These are phyloP conservation scores for Caloenas nicobarica DNA, from an alignment of 2,113 vertebrate genomes.

Conservation along the genomic window DNA sequence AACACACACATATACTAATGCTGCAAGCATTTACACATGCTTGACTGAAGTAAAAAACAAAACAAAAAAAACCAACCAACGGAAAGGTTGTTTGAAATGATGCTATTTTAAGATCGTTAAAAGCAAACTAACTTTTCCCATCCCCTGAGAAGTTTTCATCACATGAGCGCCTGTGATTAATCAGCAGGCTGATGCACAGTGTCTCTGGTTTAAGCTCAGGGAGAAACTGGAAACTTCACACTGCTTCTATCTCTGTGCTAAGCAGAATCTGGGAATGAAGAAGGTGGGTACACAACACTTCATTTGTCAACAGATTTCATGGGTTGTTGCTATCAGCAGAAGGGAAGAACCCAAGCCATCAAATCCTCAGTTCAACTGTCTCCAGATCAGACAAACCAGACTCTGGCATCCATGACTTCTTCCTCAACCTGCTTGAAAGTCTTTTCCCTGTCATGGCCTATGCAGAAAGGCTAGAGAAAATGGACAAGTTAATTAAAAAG, in stretches of 20 bases:
- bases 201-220: background rate
- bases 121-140: slow-evolving; percentile 23
- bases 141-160: slow-evolving; percentile 10
- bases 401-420: background rate
- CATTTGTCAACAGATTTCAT: background rate
- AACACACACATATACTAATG: background rate
- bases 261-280: background rate
- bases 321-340: background rate
- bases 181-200: background rate
- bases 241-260: background rate
- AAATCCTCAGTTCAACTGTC: background rate
- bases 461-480: background rate
- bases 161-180: slow-evolving; percentile 20
- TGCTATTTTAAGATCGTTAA: slow-evolving; percentile 37
- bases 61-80: background rate
- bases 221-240: background rate
- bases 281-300: background rate
- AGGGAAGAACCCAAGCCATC: background rate
- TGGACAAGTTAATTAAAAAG: background rate
- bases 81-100: background rate
- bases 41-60: background rate
- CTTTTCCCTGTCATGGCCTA: background rate
- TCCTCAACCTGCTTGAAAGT: background rate
- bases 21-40: background rate
- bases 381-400: background rate